Evolutionary conservation across 2,888 invertebrate species (phyloP), one percentile per base, ranked within the genome.

Genomic region (Odontocolon sp.): DNA sequence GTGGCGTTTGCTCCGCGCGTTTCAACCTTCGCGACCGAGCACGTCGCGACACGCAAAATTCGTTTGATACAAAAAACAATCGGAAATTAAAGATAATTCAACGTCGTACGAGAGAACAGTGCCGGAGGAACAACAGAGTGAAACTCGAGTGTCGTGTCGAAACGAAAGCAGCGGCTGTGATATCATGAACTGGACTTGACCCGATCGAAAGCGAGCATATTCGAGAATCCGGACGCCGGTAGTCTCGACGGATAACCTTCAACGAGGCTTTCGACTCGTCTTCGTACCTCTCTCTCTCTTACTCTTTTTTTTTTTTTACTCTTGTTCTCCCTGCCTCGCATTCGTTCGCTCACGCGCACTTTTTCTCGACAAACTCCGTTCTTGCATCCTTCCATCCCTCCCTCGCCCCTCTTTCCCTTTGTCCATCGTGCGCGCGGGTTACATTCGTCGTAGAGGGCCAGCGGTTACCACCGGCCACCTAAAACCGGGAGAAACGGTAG

Each of bases 201-300:
- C n/a, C 52, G 52, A 52, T 52, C 11, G 14, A 4, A 26, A 26
- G 26, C n/a, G 23, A 23, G 21, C n/a, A 45, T 33, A 18, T 61
- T n/a, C 52, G 45, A 68, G 50, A 31, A 75, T 64, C 47, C 68
- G 73, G 78, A 80, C 77, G 81, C 80, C 81, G 81, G 79, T 79
- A 77, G 63, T 68, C 61, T 52, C 67, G 59, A 47, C 57, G 64
- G 68, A 79, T 77, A 79, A 79, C 80, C 78, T 80, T 80, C 79
- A 78, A 75, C 68, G 68, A 74, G 67, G 50, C 52, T 56, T 71
- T 78, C 67, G 61, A 61, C 70, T 64, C 52, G 33, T 64, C 69
- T 54, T 64, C 36, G 8, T 16, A 26, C 45, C 56, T 69, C 64
- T 59, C 52, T 66, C 63, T 63, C 40, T 59, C 45, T 38, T 40